Evolutionary conservation across 35 echinoderm and acorn worm species (phyloP), one percentile per base, ranked within the genome.

Genomic region (Lytechinus variegatus): DNA sequence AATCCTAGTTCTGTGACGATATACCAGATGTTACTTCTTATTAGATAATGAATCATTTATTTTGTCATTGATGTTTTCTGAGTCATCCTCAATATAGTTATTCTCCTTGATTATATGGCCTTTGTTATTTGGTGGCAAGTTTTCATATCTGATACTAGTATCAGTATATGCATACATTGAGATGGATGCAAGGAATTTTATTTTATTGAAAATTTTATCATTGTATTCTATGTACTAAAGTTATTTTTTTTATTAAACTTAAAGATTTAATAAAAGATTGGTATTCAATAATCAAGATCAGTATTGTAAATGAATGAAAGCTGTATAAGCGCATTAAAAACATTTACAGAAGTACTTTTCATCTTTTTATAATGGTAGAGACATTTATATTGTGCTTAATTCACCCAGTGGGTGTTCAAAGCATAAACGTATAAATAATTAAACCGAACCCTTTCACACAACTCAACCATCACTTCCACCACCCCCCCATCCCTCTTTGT

Each of bases 21-120:
- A 79, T 79, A n/a, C 66, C 66, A 79, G 66, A 79, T 79, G 66
- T 79, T 79, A 24, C 66, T 79, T 24, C 66, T 79, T 79, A 79
- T 79, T 79, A 24, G 2, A 79, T 16, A 79, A 24, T 79, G 66
- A 79, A 24, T 79, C 66, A 79, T 24, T 79, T 5, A 79, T 79
- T 9, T 79, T 79, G 19, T 79, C 66, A 79, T 14, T 79, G n/a
- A 79, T 79, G 14, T 79, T 79, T n/a, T n/a, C 19, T 79, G 66
- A 79, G 66, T 79, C 66, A 79, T 79, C 21, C 66, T 7, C 19
- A 24, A 79, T n/a, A 24, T 79, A 72, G 61, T 72, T 21, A 79
- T 79, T 79, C 66, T 79, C 66, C 66, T 79, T 21, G 66, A n/a
- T 79, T 19, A 79, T 7, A 79, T 79, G 19, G 66, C 16, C 7